Evolutionary conservation across 2,797 vertebrate genomes (phyloP), one percentile per base, ranked within the genome.

Genomic region (Dallia pectoralis): DNA sequence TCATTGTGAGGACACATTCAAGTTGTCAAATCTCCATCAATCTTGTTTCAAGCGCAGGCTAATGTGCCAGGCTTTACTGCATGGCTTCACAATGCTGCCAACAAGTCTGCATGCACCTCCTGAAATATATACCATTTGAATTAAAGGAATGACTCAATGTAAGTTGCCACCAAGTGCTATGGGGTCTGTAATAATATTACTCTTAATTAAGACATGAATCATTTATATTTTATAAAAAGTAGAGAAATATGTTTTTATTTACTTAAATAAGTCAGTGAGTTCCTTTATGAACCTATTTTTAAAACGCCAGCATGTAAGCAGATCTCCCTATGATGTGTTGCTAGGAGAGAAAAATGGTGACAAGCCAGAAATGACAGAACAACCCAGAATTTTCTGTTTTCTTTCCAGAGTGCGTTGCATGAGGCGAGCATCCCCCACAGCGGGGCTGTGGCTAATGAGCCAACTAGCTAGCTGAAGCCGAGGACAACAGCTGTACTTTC

Each of bases 361-460:
- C 4, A 59, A 61, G 53, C 51, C 32, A 70, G 36, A 70, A 9
- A 36, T 53, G 49, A 69, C 51, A 36, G 27, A 47, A 61, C 30
- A 33, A 56, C 51, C 27, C 47, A 15, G 70, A 59, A 49, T 78
- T 77, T 73, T 84, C 71, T 75, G 62, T 84, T 87, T 82, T 84
- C 78, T 70, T 76, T 77, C 73, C 67, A 80, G 79, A 84, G 79
- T 65, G 80, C 86, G 86, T 83, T 83, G 84, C 87, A 74, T 82
- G 83, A 79, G 83, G 84, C 86, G 81, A 84, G 79, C 47, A 29
- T 83, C 78, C 75, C 84, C 77, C 80, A 56, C 51, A 76, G 89
- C 88, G 80, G 88, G 88, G 81, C 82, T 72, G 84, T 82, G 82
- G 85, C 89, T 93, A 92, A 92, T 92, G 91, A 93, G 86, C 80